Evolutionary conservation across 2,888 invertebrate species (phyloP).

Genomic region (Cheilosia vulpina): DNA sequence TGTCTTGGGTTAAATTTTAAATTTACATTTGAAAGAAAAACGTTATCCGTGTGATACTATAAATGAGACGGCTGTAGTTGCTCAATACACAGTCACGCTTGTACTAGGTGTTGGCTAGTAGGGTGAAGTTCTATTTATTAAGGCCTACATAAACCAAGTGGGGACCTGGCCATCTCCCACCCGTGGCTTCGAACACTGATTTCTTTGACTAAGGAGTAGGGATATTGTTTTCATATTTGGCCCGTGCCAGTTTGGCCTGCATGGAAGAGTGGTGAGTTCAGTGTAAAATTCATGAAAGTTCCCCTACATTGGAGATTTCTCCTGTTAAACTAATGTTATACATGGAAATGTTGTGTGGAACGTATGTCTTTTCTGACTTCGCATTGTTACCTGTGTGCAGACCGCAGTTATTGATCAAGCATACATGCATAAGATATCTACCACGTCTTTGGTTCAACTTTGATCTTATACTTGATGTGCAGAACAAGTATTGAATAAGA

Average conservation of each 20-base stretch:
- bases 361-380: slow-evolving; percentile 57
- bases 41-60: slow-evolving; percentile 72
- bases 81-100: slow-evolving; percentile 83
- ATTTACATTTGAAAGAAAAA: slow-evolving; percentile 73
- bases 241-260: not conserved
- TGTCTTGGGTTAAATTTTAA: slow-evolving; percentile 24
- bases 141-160: slow-evolving; percentile 81
- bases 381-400: slow-evolving; percentile 19
- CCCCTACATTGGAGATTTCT: slow-evolving; percentile 56
- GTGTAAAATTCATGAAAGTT: slow-evolving; percentile 16
- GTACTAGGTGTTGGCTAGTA: slow-evolving; percentile 84
- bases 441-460: slow-evolving; percentile 49
- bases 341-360: slow-evolving; percentile 33
- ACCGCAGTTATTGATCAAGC: slow-evolving; percentile 32
- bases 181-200: slow-evolving; percentile 58
- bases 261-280: slow-evolving; percentile 53
- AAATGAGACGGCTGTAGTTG: slow-evolving; percentile 80
- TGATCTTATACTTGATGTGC: slow-evolving; percentile 54
- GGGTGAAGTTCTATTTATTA: slow-evolving; percentile 84
- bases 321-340: slow-evolving; percentile 26
- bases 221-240: slow-evolving; percentile 22
- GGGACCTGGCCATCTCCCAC: slow-evolving; percentile 78
- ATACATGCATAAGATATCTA: slow-evolving; percentile 25
- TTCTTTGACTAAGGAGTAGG: slow-evolving; percentile 56
- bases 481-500: slow-evolving; percentile 38